Conservation (phyloP, 2,888 invertebrate species). For the Phaedon cochleariae region DNA sequence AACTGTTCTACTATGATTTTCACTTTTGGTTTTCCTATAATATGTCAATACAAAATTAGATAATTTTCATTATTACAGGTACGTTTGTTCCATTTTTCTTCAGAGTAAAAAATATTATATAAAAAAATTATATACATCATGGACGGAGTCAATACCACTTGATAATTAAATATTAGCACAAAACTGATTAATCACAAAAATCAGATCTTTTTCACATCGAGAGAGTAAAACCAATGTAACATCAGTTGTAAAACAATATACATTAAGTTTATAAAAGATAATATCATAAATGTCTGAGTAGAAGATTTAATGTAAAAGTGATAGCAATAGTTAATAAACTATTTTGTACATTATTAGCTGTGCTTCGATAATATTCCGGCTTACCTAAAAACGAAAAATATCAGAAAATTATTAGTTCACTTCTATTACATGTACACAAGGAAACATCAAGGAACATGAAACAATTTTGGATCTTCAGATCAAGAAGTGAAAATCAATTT, state of each 20-base stretch:
- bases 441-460: not conserved
- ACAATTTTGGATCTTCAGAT: too few species aligned
- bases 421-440: slow-evolving; percentile 1
- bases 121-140: slow-evolving; percentile 30
- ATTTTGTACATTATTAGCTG: slow-evolving; percentile 36
- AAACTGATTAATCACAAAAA: slow-evolving; percentile 24
- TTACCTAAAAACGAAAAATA: slow-evolving; percentile 41
- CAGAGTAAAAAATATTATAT: slow-evolving; percentile 26
- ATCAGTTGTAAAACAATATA: slow-evolving; percentile 16
- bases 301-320: slow-evolving; percentile 21
- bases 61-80: slow-evolving; percentile 19
- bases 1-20: not conserved
- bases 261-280: slow-evolving; percentile 23
- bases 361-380: slow-evolving; percentile 43
- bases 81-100: slow-evolving; percentile 29
- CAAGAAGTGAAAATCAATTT: too few species aligned
- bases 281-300: slow-evolving; percentile 27
- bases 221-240: slow-evolving; percentile 5
- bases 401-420: slow-evolving; percentile 14
- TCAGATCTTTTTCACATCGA: slow-evolving; percentile 26
- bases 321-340: slow-evolving; percentile 22
- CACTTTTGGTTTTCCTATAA: not conserved
- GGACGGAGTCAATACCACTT: slow-evolving; percentile 37
- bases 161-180: slow-evolving; percentile 26
- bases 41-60: not conserved